Conservation (phyloP, 2,113 vertebrate genomes). For the Caranx melampygus region DNA sequence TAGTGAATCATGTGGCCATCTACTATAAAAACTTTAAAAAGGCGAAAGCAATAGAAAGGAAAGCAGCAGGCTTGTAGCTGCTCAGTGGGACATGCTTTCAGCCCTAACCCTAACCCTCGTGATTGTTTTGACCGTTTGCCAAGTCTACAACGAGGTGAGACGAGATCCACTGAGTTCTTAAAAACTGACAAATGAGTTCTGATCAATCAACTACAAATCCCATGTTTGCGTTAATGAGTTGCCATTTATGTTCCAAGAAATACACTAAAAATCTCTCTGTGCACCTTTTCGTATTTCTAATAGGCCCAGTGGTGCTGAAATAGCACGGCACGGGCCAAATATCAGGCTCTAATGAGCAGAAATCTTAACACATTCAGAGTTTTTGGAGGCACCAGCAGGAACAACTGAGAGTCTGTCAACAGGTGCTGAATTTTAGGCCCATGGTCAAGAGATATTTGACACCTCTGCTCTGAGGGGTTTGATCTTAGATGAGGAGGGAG, state of each 20-base stretch:
- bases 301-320: neutral
- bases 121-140: conserved; percentile 22
- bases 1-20: conserved; percentile 20
- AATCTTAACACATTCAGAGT: conserved; percentile 17
- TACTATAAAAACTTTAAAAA: conserved; percentile 44
- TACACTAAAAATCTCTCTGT: neutral
- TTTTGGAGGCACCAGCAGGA: conserved; percentile 5
- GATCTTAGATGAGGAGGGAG: conserved; percentile 19
- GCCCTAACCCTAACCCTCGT: neutral
- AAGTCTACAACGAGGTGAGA: conserved; percentile 48
- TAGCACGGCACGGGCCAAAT: conserved; percentile 26
- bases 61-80: conserved; percentile 12
- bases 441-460: conserved; percentile 33
- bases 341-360: conserved; percentile 35
- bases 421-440: conserved; percentile 43
- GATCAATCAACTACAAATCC: conserved; percentile 19
- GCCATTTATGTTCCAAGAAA: conserved; percentile 21
- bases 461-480: conserved; percentile 26
- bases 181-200: conserved; percentile 51
- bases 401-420: conserved; percentile 42
- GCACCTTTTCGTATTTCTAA: conserved; percentile 11
- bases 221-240: conserved; percentile 31
- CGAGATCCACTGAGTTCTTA: conserved; percentile 24
- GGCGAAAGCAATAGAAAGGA: conserved; percentile 26
- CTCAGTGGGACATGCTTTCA: conserved; percentile 35